Conservation (phyloP, 2,888 invertebrate species). For the Aleiodes alternator region DNA sequence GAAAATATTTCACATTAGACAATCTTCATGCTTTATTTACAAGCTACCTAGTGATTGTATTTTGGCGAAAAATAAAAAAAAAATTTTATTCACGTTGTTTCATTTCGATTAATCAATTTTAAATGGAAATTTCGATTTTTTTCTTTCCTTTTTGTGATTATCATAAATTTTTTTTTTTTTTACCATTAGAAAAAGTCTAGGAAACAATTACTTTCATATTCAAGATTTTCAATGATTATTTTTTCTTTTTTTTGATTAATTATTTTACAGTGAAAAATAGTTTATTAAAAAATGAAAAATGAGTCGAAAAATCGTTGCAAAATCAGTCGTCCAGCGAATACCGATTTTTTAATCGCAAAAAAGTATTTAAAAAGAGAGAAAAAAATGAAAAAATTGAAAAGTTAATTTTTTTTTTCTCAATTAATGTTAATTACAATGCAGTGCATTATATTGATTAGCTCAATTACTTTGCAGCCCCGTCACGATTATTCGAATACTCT, state of each 20-base stretch:
- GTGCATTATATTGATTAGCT: background rate
- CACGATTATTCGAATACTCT: constrained; percentile 36
- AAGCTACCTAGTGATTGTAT: constrained; percentile 29
- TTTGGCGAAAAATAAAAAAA: background rate
- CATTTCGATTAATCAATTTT: constrained; percentile 1
- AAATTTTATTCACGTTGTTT: background rate
- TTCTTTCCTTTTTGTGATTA: too few species aligned
- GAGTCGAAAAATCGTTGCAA: background rate
- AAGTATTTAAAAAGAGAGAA: background rate
- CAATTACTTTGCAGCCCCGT: constrained; percentile 10
- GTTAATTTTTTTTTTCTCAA: background rate
- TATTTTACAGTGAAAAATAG: too few species aligned
- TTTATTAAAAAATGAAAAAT: background rate
- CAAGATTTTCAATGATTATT: too few species aligned
- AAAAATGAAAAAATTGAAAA: background rate
- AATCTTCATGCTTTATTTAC: constrained; percentile 23
- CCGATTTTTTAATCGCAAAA: constrained; percentile 31
- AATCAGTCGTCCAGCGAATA: constrained; percentile 44
- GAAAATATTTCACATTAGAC: constrained; percentile 2
- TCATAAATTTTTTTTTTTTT: too few species aligned
- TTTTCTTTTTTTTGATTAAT: too few species aligned
- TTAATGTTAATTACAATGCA: constrained; percentile 6
- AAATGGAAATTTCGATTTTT: background rate
- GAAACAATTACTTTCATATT: too few species aligned
- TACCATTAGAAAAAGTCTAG: too few species aligned